phyloP scores from a whole-genome alignment of 2,888 invertebrate species.

The Patella ulyssiponensis region DNA sequence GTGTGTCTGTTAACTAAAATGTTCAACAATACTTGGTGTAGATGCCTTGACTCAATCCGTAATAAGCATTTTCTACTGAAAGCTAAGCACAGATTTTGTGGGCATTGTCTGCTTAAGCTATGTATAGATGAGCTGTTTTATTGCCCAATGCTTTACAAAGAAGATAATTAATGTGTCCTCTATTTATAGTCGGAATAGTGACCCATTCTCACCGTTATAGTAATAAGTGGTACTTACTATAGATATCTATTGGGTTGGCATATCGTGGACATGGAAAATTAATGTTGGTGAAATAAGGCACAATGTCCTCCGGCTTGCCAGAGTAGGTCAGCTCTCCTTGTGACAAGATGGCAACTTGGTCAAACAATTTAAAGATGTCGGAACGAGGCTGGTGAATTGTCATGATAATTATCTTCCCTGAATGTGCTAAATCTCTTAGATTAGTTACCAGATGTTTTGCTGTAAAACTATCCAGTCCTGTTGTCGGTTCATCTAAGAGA shows the following conservation, averaged over 20 bases:
- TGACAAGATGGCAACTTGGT: slow-evolving; percentile 56
- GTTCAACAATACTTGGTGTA: no score
- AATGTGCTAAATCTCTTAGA: slow-evolving; percentile 52
- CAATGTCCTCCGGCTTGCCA: slow-evolving; percentile 81
- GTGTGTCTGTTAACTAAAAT: no score
- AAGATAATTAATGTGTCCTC: not conserved
- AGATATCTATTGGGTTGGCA: slow-evolving; percentile 97
- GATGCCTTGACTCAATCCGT: no score
- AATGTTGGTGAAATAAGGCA: slow-evolving; percentile 94
- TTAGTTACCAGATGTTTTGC: slow-evolving; percentile 78
- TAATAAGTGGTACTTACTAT: slow-evolving; percentile 70
- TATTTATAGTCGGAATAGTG: not conserved
- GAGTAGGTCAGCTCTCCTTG: slow-evolving; percentile 80
- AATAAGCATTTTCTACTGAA: no score
- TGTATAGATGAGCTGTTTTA: no score
- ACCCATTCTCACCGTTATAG: not conserved
- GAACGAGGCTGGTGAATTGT: slow-evolving; percentile 79
- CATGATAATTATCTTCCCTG: slow-evolving; percentile 79
- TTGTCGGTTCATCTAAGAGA: slow-evolving; percentile 91
- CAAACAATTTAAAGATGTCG: slow-evolving; percentile 59
- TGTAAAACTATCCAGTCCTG: slow-evolving; percentile 89
- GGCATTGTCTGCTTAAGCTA: no score
- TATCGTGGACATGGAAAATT: slow-evolving; percentile 97
- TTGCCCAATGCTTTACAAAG: not conserved
- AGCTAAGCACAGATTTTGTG: no score